These are phyloP conservation scores for Trichechus manatus DNA, from an alignment of 2,113 vertebrate species.

Conservation along the genomic window DNA sequence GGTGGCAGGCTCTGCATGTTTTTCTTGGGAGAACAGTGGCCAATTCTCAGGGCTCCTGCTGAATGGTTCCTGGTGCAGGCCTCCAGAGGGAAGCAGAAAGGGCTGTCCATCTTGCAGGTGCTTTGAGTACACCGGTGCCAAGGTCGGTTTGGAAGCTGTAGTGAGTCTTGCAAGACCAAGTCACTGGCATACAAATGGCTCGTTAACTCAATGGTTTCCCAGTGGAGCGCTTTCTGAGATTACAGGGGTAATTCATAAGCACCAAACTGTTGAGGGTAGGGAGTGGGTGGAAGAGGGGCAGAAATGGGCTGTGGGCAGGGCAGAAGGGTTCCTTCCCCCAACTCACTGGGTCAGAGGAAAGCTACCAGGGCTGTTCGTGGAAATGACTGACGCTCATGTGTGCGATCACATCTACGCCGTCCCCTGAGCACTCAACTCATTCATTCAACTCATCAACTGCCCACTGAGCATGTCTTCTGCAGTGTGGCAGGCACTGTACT, in stretches of 20 bases:
- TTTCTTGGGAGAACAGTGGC: background rate
- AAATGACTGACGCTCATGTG: background rate
- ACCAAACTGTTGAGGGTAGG: background rate
- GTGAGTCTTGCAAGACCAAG: conserved; percentile 4
- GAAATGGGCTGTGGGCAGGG: no score
- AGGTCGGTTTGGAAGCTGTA: conserved; percentile 59
- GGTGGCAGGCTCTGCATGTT: conserved; percentile 81
- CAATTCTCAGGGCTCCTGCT: background rate
- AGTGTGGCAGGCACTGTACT: background rate
- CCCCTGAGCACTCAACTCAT: background rate
- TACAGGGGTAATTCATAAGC: background rate
- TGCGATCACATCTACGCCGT: background rate
- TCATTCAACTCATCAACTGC: background rate
- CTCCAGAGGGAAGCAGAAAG: conserved; percentile 70
- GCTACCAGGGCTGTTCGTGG: background rate
- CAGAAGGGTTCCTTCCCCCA: no score
- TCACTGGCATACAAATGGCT: background rate
- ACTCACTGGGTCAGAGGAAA: no score
- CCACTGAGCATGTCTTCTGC: background rate
- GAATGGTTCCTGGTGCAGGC: background rate
- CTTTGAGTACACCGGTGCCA: conserved; percentile 31
- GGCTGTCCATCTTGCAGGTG: background rate
- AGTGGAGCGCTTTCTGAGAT: background rate
- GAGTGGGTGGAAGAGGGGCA: background rate
- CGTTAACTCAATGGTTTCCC: background rate